Evolutionary conservation across 1,140 invertebrate species (phyloP), one percentile per base, ranked within the genome.

Genomic region (Oscheius sp.): DNA sequence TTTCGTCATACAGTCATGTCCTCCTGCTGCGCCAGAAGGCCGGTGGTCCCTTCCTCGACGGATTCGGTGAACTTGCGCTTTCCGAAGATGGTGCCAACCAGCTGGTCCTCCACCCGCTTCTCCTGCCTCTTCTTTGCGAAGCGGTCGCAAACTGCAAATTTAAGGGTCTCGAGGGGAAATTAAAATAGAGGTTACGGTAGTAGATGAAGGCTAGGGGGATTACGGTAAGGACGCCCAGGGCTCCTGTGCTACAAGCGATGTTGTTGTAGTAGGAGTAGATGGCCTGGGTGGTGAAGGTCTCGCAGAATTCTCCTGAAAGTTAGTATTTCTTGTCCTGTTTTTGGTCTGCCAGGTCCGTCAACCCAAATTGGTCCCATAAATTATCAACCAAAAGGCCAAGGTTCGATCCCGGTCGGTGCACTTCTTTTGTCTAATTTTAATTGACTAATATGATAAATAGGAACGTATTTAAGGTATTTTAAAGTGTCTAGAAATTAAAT

Each of bases 221-320:
- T 10, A 71, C 64, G 1, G 69, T 64, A 7, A 71, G 32, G 23
- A 71, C 42, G 42, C 69, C 69, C 23, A 62, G 36, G 26, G 69
- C 52, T 26, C 69, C 69, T 13, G 59, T 71, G 10, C 46, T 36
- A 13, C 36, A 63, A 3, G 69, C 59, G 46, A 71, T 46, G 26
- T 71, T 71, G 29, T 71, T 71, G 31, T 71, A 71, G 35, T 58
- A 71, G 32, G 34, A 38, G 23, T 71, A 71, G 20, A 71, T 64
- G 58, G 63, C 69, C 20, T 71, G 42, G 2, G 69, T 71, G 3
- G 35, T 35, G 20, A 58, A 42, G 15, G 31, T 71, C 13, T 71
- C 59, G 35, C 69, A 71, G 42, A 46, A 71, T 15, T 71, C 58
- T 18, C 61, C 61, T 34, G 23, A 59, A 59, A 59, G 13, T 18